Evolutionary conservation across 2,797 vertebrate genomes (phyloP), one percentile per base, ranked within the genome.

Genomic region (Paedocypris micromegethes): DNA sequence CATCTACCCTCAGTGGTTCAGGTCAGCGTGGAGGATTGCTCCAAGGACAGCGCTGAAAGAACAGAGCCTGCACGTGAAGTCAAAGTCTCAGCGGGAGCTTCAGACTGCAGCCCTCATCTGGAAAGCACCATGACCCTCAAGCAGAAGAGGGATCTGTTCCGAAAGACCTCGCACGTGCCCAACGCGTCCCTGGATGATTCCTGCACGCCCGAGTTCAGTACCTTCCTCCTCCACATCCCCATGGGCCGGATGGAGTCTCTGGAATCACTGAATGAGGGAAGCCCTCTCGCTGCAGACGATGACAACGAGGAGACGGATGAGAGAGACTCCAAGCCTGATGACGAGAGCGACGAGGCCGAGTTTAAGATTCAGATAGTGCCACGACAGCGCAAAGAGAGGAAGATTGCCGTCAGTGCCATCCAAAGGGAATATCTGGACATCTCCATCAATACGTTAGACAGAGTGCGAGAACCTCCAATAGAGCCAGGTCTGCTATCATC

Each of bases 331-430:
- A 97, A 96, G 80, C 81, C 78, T 0, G 86, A 87, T 0, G 86
- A 88, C 0, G 88, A 88, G 38, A 87, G 82, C 0, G 94, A 97
- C 4, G 97, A 96, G 67, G 90, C 95, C 0, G 95, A 98, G 77
- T 98, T 99, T 78, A 98, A 96, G 85, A 98, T 99, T 76, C 97
- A 99, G 83, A 99, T 99, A 7, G 93, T 99, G 54, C 97, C 96
- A 51, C 88, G 97, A 9, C 97, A 98, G 73, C 91, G 95, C 58
- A 99, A 99, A 66, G 91, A 98, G 83, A 92, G 97, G 72, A 99
- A 99, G 90, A 98, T 99, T 5, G 97, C 97, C 0, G 97, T 99
- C 73, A 98, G 96, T 3, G 96, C 96, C 71, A 99, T 99, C 81
- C 97, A 99, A 86, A 96, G 97, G 70, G 97, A 99, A 76, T 99